Evolutionary conservation across 2,797 vertebrate genomes (phyloP).

Genomic region (Rhabdomys pumilio): DNA sequence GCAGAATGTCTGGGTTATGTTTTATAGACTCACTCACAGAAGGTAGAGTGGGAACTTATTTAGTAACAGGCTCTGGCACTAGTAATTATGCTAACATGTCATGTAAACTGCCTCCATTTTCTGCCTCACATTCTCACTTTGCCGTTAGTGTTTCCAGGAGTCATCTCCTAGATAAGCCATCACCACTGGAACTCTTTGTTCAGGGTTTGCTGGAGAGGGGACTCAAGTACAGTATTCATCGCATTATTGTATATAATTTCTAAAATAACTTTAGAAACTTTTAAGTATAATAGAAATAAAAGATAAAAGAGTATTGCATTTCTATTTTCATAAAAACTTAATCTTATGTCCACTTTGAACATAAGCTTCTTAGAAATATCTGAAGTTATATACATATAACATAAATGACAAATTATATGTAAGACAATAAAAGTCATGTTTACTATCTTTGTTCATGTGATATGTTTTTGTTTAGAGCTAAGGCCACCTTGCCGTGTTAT

Average conservation of each 20-base stretch:
- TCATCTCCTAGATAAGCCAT: not conserved
- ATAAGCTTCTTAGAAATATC: not conserved
- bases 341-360: not conserved
- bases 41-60: not conserved
- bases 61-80: not conserved
- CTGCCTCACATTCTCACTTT: not conserved
- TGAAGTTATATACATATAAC: constrained; percentile 6
- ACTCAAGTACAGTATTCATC: not conserved
- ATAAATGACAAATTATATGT: not conserved
- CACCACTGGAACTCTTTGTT: not conserved
- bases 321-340: constrained; percentile 36
- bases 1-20: not conserved
- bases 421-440: not conserved
- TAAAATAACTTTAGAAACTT: not conserved
- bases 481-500: accelerated
- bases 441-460: not conserved
- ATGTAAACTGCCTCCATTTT: not conserved
- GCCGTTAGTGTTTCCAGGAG: not conserved
- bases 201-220: not conserved
- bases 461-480: not conserved
- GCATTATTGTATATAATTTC: constrained; percentile 12
- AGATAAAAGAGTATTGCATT: not conserved
- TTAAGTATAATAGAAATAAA: not conserved
- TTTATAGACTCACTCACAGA: not conserved
- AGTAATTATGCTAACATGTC: not conserved